These are phyloP conservation scores for Metopolophium dirhodum DNA, from an alignment of 1,140 invertebrate species.

Conservation along the genomic window DNA sequence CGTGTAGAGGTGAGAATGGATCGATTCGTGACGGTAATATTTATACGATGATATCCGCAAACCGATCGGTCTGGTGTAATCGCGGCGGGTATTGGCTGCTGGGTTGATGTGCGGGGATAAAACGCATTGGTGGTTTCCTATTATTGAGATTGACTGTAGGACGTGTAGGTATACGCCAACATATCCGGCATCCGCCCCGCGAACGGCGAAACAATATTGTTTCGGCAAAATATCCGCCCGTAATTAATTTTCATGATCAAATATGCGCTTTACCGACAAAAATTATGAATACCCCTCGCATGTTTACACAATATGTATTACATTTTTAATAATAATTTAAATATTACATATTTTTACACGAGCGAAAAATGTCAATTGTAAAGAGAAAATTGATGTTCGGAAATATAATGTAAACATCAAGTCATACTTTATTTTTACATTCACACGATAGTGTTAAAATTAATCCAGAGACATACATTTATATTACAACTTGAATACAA, in stretches of 20 bases:
- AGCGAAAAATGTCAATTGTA: not conserved
- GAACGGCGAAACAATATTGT: not conserved
- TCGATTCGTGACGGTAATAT: not conserved
- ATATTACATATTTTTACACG: not conserved
- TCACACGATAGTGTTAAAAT: not conserved
- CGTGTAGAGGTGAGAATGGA: not conserved
- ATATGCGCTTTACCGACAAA: not conserved
- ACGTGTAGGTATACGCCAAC: not conserved
- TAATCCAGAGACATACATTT: not conserved
- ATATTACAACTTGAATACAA: not conserved
- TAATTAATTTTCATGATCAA: not conserved
- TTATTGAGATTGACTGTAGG: conserved; percentile 14
- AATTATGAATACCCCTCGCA: not conserved
- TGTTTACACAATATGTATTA: not conserved
- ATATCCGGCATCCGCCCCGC: conserved; percentile 28
- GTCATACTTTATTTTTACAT: not conserved
- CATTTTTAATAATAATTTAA: not conserved
- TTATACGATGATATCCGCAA: not conserved
- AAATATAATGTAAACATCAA: not conserved
- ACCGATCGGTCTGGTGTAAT: not conserved
- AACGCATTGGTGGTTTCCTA: not conserved
- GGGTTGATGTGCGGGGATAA: not conserved
- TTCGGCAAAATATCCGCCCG: conserved; percentile 23
- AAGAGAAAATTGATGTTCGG: not conserved
- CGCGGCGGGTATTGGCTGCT: not conserved